Evolutionary conservation across 1,140 invertebrate species (phyloP), one percentile per base, ranked within the genome.

Genomic region (Aphelinus atriplicis): DNA sequence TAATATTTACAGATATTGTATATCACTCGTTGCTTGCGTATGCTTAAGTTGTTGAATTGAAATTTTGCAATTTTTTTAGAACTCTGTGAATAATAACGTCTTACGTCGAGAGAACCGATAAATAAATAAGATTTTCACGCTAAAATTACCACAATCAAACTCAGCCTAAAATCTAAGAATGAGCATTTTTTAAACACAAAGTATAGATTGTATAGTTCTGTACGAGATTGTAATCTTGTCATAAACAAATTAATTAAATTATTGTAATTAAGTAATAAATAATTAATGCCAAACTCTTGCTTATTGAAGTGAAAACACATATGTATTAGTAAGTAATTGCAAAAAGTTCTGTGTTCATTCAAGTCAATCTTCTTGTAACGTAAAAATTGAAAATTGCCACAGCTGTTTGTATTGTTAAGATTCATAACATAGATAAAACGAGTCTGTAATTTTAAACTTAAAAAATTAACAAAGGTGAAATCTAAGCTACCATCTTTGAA

Each of bases 281-380:
- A 68, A 60, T 70, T 71, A 76, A 76, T 71, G 75, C 69, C 75
- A 76, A 76, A 67, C 7, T 76, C 62, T 76, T 76, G 75, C 75
- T 76, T 76, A 42, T 65, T 50, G 1, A 71, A 56, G 51, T 71
- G 56, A 71, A 67, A 65, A 64, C 67, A 2, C 45, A 71, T 75
- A 53, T 65, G 50, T 67, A 76, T 60, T 61, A 3, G 5, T 71
- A 62, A 55, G 6, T 65, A 70, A 70, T 2, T 45, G n/a, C 42
- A 43, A 68, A 71, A 71, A 58, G 63, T 64, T 65, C 55, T 71
- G 61, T 71, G 73, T 75, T 64, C 67, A 75, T 9, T 69, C 7
- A 50, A 69, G 66, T 71, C 67, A 71, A 75, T 64, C 61, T 67
- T 68, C 45, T 53, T 69, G 58, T 63, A 69, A 68, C 45, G 26